These are phyloP conservation scores for Pangasius sanitwongsei DNA, from an alignment of 2,797 vertebrate species.

Conservation along the genomic window DNA sequence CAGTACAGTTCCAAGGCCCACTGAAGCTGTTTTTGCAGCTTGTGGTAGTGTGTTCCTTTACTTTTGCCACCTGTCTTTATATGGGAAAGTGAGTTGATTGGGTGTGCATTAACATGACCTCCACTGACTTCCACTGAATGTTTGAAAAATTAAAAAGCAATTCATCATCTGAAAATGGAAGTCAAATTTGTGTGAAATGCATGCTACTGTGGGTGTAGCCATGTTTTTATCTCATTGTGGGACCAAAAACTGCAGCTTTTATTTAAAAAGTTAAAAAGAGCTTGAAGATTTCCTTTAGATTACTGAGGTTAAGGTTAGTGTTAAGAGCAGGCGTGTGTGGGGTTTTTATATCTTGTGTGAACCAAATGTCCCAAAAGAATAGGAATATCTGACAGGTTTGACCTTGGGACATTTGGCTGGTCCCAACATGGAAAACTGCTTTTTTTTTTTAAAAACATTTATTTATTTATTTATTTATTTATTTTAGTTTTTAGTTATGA, in stretches of 20 bases:
- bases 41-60: not conserved
- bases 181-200: not conserved
- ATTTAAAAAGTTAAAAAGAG: not conserved
- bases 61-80: not conserved
- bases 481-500: not conserved
- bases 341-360: not conserved
- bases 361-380: not conserved
- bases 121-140: not conserved
- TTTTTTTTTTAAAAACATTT: not conserved
- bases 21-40: not conserved
- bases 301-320: not conserved
- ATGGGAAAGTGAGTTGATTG: not conserved
- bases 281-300: not conserved
- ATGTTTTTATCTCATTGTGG: not conserved
- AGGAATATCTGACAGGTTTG: not conserved
- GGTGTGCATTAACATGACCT: not conserved
- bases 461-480: not conserved
- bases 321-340: not conserved
- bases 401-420: not conserved
- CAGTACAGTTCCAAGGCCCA: not conserved
- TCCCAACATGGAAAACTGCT: not conserved
- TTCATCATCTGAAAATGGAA: not conserved
- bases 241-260: not conserved
- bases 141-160: not conserved
- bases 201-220: not conserved